These are phyloP conservation scores for Bombus superbus DNA, from an alignment of 1,140 invertebrate species.

Conservation along the genomic window DNA sequence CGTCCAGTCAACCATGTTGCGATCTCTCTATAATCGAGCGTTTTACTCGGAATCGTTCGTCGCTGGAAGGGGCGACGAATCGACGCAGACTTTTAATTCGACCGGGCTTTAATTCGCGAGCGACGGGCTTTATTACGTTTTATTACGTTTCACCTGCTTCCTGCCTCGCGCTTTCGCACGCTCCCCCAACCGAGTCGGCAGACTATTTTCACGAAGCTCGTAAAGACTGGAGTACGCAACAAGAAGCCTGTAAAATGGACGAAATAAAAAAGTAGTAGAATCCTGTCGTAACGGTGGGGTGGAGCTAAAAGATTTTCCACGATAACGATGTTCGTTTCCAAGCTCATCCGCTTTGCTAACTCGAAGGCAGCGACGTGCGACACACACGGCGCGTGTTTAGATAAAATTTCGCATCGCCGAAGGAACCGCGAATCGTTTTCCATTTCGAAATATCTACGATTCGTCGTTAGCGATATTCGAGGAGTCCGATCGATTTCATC, in stretches of 20 bases:
- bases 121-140: too few relatives aligned
- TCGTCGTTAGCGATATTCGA: too few relatives aligned
- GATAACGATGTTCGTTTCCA: background rate
- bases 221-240: background rate
- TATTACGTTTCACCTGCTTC: too few relatives aligned
- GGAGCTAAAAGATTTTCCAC: background rate
- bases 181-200: background rate
- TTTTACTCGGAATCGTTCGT: too few relatives aligned
- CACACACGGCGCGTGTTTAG: background rate
- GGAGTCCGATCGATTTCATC: too few relatives aligned
- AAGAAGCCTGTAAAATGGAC: background rate
- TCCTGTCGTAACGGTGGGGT: background rate
- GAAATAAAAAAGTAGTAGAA: background rate
- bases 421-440: too few relatives aligned
- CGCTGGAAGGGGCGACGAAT: background rate
- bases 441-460: too few relatives aligned
- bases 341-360: background rate
- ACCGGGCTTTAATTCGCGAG: background rate
- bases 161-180: background rate
- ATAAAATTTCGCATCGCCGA: background rate
- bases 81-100: background rate
- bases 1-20: background rate
- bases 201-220: slow-evolving; percentile 6
- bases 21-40: background rate
- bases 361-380: background rate